Base-by-base conservation (phyloP, 2,113 vertebrate species). In the Vimba vimba region DNA sequence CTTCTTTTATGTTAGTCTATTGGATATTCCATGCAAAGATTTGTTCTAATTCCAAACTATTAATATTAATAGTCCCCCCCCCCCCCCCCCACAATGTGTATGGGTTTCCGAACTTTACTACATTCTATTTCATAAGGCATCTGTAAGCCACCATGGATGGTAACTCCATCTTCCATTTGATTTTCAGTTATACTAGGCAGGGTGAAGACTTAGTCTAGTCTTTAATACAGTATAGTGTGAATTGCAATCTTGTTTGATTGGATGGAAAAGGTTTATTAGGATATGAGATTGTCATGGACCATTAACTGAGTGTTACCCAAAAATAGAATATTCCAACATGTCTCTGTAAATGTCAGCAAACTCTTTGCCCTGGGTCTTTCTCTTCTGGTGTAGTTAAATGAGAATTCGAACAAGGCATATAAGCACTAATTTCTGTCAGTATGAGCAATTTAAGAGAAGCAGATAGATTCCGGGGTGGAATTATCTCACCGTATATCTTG, bases 401-500 rank as follows among this genome's bases (percentile, higher is more conserved):
- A 66, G 60, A 81, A 47, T 81, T 81, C 25, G 25, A 47, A 50
- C 59, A 77, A 52, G 75, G 60, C 79, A 52, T 17, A 52, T 64
- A 81, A 45, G 39, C 25, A 50, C 39, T 66, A 47, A 66, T 81
- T 66, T 66, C 39, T 30, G n/a, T 50, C 79, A 66, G 60, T 47
- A 60, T 45, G 60, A 81, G 43, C 25, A 10, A 19, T 66, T 80
- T 80, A 43, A 80, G 4, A 60, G n/a, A 30, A 69, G 27, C 62
- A 8, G 45, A 69, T 23, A 82, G 79, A 52, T 68, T 50, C 79
- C 12, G 11, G 45, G 27, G 43, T 52, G 62, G 47, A 68, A 82
- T 69, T 82, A 82, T 69, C 79, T 82, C 60, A 30, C 27, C 17
- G 47, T 82, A 82, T 47, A 82, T 82, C 80, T 82, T 17, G 66